Conservation (phyloP, 2,888 invertebrate species). For the Drosophila infuscata region DNA sequence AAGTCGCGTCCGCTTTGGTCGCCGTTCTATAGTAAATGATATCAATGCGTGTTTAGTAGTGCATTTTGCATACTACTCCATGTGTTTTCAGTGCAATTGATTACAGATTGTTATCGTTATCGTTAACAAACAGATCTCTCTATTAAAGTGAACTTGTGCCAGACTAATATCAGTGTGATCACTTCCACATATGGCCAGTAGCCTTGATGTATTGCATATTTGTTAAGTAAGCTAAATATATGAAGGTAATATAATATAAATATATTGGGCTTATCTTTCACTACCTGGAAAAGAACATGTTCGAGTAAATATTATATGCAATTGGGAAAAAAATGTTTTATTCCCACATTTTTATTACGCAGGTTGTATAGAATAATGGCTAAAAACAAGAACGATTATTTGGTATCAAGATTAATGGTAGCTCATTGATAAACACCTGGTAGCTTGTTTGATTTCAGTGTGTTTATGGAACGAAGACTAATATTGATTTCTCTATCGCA, state of each 20-base stretch:
- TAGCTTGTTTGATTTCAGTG: constrained; percentile 9
- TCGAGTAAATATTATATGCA: neutral
- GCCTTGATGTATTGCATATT: neutral
- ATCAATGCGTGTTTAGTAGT: too few relatives aligned
- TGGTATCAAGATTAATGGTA: neutral
- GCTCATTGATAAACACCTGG: neutral
- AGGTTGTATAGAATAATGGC: neutral
- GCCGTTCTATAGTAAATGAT: constrained; percentile 25
- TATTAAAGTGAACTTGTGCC: neutral
- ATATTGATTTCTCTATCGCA: constrained; percentile 15
- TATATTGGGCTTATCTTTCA: neutral
- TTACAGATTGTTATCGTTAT: neutral
- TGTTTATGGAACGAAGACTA: constrained; percentile 18
- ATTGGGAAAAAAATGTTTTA: neutral
- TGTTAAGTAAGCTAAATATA: neutral
- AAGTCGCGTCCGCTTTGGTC: constrained; percentile 68
- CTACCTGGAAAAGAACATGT: neutral
- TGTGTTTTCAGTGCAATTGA: neutral
- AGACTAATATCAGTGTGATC: neutral
- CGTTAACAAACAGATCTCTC: neutral
- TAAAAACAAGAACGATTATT: neutral
- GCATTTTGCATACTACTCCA: neutral
- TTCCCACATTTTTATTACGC: neutral
- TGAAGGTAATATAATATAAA: neutral
- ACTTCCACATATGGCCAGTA: neutral